Percentiles rank a stretch among this genome's conserved stretches.
These are phyloP conservation scores for Phania funesta DNA, from an alignment of 2,888 invertebrate genomes.

Conservation along the genomic window DNA sequence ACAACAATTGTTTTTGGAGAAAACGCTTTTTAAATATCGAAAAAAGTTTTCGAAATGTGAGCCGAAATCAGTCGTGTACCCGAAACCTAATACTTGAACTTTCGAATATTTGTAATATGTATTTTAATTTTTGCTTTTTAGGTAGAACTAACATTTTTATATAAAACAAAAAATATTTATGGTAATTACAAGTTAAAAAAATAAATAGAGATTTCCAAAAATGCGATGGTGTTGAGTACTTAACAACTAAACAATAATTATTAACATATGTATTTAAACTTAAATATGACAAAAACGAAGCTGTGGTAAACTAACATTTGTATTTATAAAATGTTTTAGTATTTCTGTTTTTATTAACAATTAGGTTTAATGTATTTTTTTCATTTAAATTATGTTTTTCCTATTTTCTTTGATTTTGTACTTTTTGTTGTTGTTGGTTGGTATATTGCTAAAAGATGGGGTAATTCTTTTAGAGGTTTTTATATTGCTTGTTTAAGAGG, in stretches of 20 bases:
- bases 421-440: conserved; percentile 67
- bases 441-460: conserved; percentile 62
- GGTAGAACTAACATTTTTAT: no score
- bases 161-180: no score
- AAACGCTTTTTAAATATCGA: no score
- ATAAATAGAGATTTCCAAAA: conserved; percentile 46
- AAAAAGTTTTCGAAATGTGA: no score
- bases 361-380: conserved; percentile 19
- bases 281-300: conserved; percentile 29
- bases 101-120: no score
- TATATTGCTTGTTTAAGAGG: conserved; percentile 51
- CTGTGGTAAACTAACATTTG: background rate
- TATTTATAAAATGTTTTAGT: conserved; percentile 1
- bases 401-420: conserved; percentile 68
- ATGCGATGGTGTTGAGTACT: conserved; percentile 69
- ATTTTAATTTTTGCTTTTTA: no score
- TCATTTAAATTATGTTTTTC: conserved; percentile 53
- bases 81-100: no score
- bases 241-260: conserved; percentile 61
- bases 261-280: conserved; percentile 43
- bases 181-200: conserved; percentile 35
- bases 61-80: no score
- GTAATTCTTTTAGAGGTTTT: conserved; percentile 30
- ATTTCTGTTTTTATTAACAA: conserved; percentile 30
- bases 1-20: no score